These are phyloP conservation scores for Aix galericulata DNA, from an alignment of 2,113 vertebrate species.

Conservation along the genomic window DNA sequence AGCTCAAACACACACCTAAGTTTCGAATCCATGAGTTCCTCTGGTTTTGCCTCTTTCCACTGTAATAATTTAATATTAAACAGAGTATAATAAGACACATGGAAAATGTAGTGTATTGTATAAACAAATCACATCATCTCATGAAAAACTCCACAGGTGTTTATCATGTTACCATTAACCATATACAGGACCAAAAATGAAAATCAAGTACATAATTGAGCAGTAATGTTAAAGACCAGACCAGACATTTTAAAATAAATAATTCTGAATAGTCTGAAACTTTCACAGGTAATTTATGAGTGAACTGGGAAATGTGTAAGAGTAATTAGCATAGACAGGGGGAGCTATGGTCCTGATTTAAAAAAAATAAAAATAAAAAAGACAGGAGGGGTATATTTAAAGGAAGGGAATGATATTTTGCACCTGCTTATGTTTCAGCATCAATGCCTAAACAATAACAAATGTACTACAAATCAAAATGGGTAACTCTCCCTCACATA, in stretches of 20 bases:
- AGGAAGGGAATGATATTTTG: neutral
- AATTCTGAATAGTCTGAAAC: neutral
- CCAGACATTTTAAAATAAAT: neutral
- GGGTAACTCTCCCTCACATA: neutral
- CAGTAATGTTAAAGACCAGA: neutral
- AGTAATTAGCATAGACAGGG: neutral
- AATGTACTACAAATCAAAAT: neutral
- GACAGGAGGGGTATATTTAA: neutral
- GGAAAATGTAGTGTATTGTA: constrained; percentile 9
- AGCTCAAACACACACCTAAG: constrained; percentile 98
- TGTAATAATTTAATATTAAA: constrained; percentile 73
- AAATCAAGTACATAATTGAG: neutral
- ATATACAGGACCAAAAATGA: neutral
- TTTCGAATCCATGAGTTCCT: constrained; percentile 99
- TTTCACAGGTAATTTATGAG: neutral
- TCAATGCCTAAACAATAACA: neutral
- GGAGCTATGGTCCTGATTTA: neutral
- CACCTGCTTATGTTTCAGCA: neutral
- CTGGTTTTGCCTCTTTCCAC: constrained; percentile 99
- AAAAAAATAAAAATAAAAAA: neutral
- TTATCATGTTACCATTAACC: neutral
- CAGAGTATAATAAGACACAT: constrained; percentile 43
- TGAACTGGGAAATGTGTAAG: neutral
- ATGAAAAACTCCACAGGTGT: constrained; percentile 9
- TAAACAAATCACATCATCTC: constrained; percentile 42